These are phyloP conservation scores for Drosophila tanythrix DNA, from an alignment of 2,888 invertebrate genomes.

Conservation along the genomic window DNA sequence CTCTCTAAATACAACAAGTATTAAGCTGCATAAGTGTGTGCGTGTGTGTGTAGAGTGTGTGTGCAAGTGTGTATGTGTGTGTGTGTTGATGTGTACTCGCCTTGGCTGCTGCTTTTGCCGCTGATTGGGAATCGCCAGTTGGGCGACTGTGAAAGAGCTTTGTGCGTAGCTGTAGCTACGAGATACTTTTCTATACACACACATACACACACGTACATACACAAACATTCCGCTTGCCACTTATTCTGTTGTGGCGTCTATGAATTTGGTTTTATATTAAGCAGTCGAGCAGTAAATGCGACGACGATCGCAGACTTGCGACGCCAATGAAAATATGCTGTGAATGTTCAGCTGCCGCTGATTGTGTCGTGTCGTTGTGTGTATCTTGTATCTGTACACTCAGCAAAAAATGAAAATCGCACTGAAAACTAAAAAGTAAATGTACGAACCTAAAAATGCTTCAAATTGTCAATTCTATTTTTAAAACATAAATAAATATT, in stretches of 20 bases:
- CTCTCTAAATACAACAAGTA: conserved; percentile 5
- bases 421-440: neutral
- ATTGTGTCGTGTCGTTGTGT: conserved; percentile 17
- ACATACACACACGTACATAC: neutral
- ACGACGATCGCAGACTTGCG: conserved; percentile 81
- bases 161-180: conserved; percentile 18
- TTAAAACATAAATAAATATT: neutral
- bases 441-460: neutral
- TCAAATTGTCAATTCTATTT: neutral
- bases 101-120: conserved; percentile 49
- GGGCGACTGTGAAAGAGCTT: conserved; percentile 66
- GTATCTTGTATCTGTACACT: conserved; percentile 4
- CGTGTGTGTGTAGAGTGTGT: conserved; percentile 18
- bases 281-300: conserved; percentile 53
- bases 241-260: conserved; percentile 38
- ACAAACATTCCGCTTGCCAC: conserved; percentile 60
- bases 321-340: conserved; percentile 80
- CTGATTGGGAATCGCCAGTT: conserved; percentile 82
- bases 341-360: conserved; percentile 58
- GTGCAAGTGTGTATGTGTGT: conserved; percentile 13
- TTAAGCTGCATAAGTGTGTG: conserved; percentile 5
- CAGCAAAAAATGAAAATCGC: neutral
- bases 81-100: conserved; percentile 32
- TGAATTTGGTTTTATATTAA: conserved; percentile 73
- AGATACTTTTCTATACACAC: conserved; percentile 48